Evolutionary conservation across 1,140 invertebrate genomes (phyloP).

Genomic region (Brachionus rubens): DNA sequence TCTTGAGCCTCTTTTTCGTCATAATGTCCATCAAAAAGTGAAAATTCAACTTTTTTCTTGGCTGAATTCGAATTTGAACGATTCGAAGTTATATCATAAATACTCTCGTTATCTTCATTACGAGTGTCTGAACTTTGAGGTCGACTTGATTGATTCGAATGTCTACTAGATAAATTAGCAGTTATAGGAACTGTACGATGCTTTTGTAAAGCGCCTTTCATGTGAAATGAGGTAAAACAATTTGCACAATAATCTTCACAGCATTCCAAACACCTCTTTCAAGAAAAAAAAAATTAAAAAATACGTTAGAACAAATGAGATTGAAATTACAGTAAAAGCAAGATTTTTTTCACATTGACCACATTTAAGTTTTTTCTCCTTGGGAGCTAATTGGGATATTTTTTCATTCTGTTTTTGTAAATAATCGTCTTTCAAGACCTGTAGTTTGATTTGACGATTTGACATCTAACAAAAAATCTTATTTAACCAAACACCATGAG

Average conservation of each 20-base stretch:
- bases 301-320: not conserved
- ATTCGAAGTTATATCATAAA: constrained; percentile 12
- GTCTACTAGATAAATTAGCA: constrained; percentile 39
- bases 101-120: not conserved
- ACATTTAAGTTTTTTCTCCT: constrained; percentile 51
- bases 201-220: constrained; percentile 59
- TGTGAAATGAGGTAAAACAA: constrained; percentile 59
- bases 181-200: constrained; percentile 58
- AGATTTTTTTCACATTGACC: constrained; percentile 60
- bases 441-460: constrained; percentile 39
- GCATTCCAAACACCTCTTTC: constrained; percentile 58
- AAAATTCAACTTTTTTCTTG: not conserved
- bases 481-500: not conserved
- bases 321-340: constrained; percentile 56
- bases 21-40: constrained; percentile 53
- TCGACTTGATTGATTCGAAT: not conserved
- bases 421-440: constrained; percentile 43
- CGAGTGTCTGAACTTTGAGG: not conserved
- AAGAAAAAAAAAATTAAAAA: not conserved
- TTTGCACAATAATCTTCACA: constrained; percentile 57
- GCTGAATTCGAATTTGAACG: not conserved
- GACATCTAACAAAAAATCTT: not conserved
- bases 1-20: constrained; percentile 57
- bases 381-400: constrained; percentile 54
- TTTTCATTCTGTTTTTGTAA: constrained; percentile 50